Evolutionary conservation across 1,140 invertebrate species (phyloP).

Genomic region (Solenopsis fugax): DNA sequence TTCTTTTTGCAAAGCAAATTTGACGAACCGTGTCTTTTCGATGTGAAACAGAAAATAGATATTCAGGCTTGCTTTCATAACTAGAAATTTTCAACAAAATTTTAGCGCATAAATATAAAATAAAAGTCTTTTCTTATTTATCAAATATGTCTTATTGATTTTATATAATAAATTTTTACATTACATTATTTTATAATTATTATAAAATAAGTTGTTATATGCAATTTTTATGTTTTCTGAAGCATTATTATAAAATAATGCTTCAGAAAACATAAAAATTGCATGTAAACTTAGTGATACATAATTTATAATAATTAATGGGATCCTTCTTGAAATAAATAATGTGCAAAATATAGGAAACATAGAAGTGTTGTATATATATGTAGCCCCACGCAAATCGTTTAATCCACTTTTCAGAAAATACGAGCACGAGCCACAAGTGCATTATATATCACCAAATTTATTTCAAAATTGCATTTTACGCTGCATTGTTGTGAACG

Average conservation of each 20-base stretch:
- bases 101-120: neutral
- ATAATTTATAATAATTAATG: neutral
- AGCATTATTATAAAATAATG: too few relatives aligned
- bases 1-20: constrained; percentile 39
- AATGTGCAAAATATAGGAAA: constrained; percentile 21
- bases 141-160: neutral
- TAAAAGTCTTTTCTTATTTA: neutral
- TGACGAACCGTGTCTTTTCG: neutral
- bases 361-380: neutral
- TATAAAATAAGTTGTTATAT: neutral
- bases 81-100: neutral
- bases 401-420: constrained; percentile 17
- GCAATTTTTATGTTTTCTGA: too few relatives aligned
- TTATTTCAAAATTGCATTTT: constrained; percentile 16
- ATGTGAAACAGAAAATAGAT: neutral
- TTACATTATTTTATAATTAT: neutral
- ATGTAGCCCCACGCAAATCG: neutral
- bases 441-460: neutral
- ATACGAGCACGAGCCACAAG: neutral
- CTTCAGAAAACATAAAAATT: neutral
- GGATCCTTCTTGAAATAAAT: neutral
- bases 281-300: neutral
- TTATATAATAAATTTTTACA: neutral
- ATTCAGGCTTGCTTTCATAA: constrained; percentile 24
- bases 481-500: neutral